Evolutionary conservation across 2,888 invertebrate genomes (phyloP), one percentile per base, ranked within the genome.

Genomic region (Drosophila picticornis): DNA sequence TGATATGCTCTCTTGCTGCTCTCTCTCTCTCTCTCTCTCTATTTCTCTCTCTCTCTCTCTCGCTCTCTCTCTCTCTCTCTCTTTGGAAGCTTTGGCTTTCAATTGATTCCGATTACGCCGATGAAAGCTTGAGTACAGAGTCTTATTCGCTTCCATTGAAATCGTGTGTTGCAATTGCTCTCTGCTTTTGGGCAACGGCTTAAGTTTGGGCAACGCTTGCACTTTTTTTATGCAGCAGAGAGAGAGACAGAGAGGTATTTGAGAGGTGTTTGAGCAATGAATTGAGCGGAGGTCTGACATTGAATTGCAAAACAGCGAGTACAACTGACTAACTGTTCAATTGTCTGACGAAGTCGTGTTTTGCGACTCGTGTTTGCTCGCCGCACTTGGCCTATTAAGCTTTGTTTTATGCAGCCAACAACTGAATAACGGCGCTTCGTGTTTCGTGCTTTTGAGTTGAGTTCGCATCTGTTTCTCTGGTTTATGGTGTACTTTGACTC

Each of bases 401-500:
- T 75, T 64, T 68, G 62, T 75, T 72, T 75, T 68, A 70, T 74
- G 66, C 74, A 74, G 77, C 72, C 82, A 81, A 73, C 68, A 70
- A 46, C 38, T 68, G 69, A 64, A 70, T 83, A 83, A 84, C 82
- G 77, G 79, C 58, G 69, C 58, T 63, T 74, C 81, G 78, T 75
- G 75, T n/a, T 50, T 55, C 64, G 72, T 68, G 48, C 50, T 56
- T 64, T 75, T 68, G 29, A 72, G 69, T 63, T 70, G 2, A 55
- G 27, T 43, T 75, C 46, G 65, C 52, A 63, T 72, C 71, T 68
- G 70, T 60, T 65, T 62, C 65, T 67, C 53, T 40, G 53, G 25
- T 62, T 71, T 55, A 34, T 53, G 22, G 32, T 46, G 38, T 58
- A 31, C 61, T 66, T 71, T 57, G 62, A 75, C 73, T 75, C 75